A percentile compares a stretch with the other conserved stretches of the same genome.
These are phyloP conservation scores for Tetragonula clypearis DNA, from an alignment of 1,140 invertebrate genomes.

Conservation along the genomic window DNA sequence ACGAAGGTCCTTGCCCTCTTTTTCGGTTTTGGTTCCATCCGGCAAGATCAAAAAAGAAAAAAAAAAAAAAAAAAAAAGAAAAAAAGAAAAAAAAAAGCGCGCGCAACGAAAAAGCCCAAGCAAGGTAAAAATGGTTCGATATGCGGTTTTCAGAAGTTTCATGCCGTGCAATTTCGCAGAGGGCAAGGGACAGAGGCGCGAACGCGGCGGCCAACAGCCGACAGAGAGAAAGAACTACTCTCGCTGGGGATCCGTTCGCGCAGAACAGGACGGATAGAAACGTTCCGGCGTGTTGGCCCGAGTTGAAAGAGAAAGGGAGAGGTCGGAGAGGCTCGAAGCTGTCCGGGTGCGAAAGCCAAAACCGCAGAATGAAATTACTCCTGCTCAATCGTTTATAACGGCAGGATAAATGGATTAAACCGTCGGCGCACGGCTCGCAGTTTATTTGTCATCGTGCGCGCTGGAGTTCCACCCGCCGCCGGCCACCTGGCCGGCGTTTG, in stretches of 20 bases:
- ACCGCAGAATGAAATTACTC: constrained; percentile 78
- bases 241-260: not conserved
- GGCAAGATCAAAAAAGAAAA: constrained; percentile 14
- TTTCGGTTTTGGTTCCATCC: constrained; percentile 10
- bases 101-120: constrained; percentile 27
- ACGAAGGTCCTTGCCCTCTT: not conserved
- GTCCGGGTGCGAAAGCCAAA: constrained; percentile 73
- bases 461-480: constrained; percentile 39
- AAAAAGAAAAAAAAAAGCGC: not conserved
- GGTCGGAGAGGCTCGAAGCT: constrained; percentile 24
- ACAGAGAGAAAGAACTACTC: not conserved
- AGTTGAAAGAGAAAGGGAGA: not conserved
- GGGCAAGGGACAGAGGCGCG: constrained; percentile 46
- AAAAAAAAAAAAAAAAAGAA: not conserved
- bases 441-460: constrained; percentile 72
- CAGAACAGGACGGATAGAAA: not conserved
- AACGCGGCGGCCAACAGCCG: constrained; percentile 30
- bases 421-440: constrained; percentile 71
- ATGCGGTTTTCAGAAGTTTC: constrained; percentile 69
- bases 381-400: constrained; percentile 76
- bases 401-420: constrained; percentile 76
- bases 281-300: no score
- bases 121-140: constrained; percentile 66
- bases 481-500: constrained; percentile 50
- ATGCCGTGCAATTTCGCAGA: constrained; percentile 56